A percentile compares a stretch with the other conserved stretches of the same genome.
Conservation (phyloP, 2,113 vertebrate genomes). For the Petrocephalus zakoni region DNA sequence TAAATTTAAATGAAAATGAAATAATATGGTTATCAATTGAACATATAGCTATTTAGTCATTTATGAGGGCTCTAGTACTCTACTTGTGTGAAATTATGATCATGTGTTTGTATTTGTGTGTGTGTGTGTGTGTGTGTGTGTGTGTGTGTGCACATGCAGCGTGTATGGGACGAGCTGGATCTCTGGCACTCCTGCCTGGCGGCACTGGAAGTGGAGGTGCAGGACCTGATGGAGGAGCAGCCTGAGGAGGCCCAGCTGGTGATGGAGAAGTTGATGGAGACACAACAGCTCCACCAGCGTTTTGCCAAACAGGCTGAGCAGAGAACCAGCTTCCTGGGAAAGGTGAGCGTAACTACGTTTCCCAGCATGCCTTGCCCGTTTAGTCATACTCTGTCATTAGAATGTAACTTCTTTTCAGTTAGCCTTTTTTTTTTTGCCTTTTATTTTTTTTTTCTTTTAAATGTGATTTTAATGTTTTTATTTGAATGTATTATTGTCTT, state of each 20-base stretch:
- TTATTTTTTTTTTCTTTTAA: neutral
- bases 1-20: neutral
- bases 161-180: conserved; percentile 82
- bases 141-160: conserved; percentile 50
- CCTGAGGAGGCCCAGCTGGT: conserved; percentile 66
- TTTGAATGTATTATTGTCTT: no score
- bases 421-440: neutral
- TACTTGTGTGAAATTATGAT: neutral
- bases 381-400: neutral
- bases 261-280: conserved; percentile 68
- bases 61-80: neutral
- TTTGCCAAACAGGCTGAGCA: conserved; percentile 75
- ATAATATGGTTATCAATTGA: neutral
- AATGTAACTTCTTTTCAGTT: no score
- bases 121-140: conserved; percentile 15
- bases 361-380: neutral
- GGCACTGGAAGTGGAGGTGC: conserved; percentile 75
- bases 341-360: conserved; percentile 56
- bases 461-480: no score
- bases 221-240: conserved; percentile 71
- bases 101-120: neutral
- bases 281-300: conserved; percentile 69
- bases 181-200: conserved; percentile 76
- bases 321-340: conserved; percentile 77
- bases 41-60: neutral